Conservation (phyloP, 1,140 invertebrate genomes). For the Drosophila bipectinata region DNA sequence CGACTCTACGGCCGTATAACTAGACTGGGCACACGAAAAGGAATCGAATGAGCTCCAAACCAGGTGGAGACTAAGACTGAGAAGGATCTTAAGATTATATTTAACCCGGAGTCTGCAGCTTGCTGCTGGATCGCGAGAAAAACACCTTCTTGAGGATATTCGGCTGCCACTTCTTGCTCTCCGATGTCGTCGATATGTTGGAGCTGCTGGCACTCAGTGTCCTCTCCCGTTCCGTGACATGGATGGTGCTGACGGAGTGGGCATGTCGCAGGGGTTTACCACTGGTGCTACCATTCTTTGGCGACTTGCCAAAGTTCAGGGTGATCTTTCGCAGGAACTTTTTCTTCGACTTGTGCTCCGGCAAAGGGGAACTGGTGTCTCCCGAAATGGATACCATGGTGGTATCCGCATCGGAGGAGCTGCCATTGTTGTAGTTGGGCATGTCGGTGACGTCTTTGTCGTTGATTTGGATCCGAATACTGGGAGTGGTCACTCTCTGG, state of each 20-base stretch:
- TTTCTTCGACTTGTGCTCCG: constrained; percentile 55
- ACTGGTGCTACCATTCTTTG: constrained; percentile 22
- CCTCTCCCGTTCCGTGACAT: constrained; percentile 50
- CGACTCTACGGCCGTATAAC: no score
- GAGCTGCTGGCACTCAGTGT: constrained; percentile 64
- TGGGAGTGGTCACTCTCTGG: constrained; percentile 60
- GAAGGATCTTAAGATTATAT: not conserved
- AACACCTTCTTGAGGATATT: constrained; percentile 66
- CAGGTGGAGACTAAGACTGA: not conserved
- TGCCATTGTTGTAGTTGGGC: constrained; percentile 42
- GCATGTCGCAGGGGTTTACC: constrained; percentile 57
- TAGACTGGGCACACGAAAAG: constrained; percentile 17
- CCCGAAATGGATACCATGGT: constrained; percentile 37
- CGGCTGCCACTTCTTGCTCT: constrained; percentile 71
- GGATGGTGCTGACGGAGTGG: constrained; percentile 66
- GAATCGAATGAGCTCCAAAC: not conserved
- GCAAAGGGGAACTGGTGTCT: constrained; percentile 49
- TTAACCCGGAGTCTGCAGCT: constrained; percentile 63
- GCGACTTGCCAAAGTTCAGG: constrained; percentile 38
- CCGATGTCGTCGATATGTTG: constrained; percentile 71
- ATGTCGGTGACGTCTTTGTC: constrained; percentile 62
- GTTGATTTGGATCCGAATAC: constrained; percentile 62
- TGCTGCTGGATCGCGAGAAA: constrained; percentile 70
- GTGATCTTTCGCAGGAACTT: constrained; percentile 52
- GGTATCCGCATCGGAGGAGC: constrained; percentile 31